Evolutionary conservation across 2,888 invertebrate species (phyloP).

Genomic region (Drosophila atripex): DNA sequence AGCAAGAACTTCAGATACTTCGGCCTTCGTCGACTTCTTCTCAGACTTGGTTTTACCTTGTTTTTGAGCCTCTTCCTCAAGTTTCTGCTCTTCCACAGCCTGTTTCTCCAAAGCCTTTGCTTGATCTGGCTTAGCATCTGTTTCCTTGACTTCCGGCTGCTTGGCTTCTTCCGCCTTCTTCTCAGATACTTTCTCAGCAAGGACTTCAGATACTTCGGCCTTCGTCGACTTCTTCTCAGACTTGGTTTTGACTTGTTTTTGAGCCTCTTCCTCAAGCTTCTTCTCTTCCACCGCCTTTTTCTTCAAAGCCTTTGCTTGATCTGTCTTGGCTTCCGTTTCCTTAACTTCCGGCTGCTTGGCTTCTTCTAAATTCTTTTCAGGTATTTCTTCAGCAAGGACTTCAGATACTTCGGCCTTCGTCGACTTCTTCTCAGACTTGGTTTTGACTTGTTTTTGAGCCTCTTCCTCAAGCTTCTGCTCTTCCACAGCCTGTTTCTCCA

Average conservation of each 20-base stretch:
- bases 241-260: too few relatives aligned
- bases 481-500: too few relatives aligned
- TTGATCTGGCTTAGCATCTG: conserved; percentile 12
- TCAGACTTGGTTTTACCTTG: not conserved
- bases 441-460: too few relatives aligned
- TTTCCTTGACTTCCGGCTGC: conserved; percentile 8
- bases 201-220: not conserved
- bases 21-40: not conserved
- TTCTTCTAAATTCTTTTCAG: too few relatives aligned
- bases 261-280: too few relatives aligned
- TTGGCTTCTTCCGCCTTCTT: conserved; percentile 8
- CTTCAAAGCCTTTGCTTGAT: too few relatives aligned
- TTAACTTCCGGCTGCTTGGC: too few relatives aligned
- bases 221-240: too few relatives aligned
- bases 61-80: not conserved
- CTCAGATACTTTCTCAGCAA: not conserved
- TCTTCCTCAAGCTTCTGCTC: too few relatives aligned
- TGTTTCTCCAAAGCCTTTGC: conserved; percentile 4
- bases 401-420: conserved; percentile 8
- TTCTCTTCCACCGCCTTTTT: too few relatives aligned
- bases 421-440: too few relatives aligned
- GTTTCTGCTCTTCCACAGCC: not conserved
- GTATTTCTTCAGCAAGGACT: not conserved
- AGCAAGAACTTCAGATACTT: conserved; percentile 1
- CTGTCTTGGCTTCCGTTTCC: too few relatives aligned